Evolutionary conservation across 2,888 invertebrate species (phyloP).

Genomic region (Drosophila stalkeri): DNA sequence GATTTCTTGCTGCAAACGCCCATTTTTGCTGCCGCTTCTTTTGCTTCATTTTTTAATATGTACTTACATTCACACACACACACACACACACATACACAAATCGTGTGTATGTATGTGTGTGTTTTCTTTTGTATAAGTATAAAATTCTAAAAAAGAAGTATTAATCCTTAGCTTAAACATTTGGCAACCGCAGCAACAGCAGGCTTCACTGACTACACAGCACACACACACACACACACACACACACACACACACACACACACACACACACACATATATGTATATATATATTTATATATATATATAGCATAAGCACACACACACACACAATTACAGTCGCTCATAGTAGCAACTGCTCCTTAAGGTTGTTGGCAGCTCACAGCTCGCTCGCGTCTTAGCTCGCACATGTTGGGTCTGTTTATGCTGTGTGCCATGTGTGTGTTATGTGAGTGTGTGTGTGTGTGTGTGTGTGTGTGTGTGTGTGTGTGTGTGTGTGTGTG

Average conservation of each 20-base stretch:
- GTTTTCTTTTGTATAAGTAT: conserved; percentile 62
- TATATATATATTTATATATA: no score
- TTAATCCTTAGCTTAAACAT: conserved; percentile 82
- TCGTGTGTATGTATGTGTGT: conserved; percentile 5
- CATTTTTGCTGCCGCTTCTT: conserved; percentile 14
- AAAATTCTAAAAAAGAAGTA: conserved; percentile 78
- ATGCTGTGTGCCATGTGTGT: background rate
- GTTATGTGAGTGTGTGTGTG: background rate
- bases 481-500: background rate
- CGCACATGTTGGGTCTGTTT: conserved; percentile 1
- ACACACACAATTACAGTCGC: conserved; percentile 6
- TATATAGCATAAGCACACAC: no score
- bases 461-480: background rate
- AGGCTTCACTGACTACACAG: conserved; percentile 32
- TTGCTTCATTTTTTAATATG: conserved; percentile 51
- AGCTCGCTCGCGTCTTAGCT: conserved; percentile 15
- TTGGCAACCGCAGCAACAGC: conserved; percentile 70
- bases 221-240: conserved; percentile 14
- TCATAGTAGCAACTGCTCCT: conserved; percentile 1
- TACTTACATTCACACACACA: conserved; percentile 35
- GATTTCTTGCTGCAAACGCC: conserved; percentile 51
- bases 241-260: conserved; percentile 18
- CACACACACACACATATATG: conserved; percentile 8
- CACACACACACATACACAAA: conserved; percentile 16
- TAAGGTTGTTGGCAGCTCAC: conserved; percentile 16